phyloP scores from a whole-genome alignment of 1,140 invertebrate species.

The Drosophila arizonae region DNA sequence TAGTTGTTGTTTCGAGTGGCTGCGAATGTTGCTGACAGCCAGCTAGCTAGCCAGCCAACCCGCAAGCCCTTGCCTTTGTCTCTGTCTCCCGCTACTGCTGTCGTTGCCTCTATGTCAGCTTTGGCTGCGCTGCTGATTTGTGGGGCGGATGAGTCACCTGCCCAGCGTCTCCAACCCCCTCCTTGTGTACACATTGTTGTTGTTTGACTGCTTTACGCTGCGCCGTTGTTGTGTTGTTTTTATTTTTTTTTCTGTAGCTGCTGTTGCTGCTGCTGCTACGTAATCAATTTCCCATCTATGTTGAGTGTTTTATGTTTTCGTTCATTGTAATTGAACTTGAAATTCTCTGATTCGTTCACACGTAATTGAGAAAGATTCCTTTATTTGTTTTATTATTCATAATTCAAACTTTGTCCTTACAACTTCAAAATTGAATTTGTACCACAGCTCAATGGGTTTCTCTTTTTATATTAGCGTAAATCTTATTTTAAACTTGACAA shows the following conservation, averaged over 20 bases:
- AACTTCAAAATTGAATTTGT: no score
- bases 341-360: not conserved
- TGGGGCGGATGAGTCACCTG: slow-evolving; percentile 76
- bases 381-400: no score
- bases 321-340: slow-evolving; percentile 35
- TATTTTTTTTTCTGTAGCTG: slow-evolving; percentile 23
- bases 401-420: no score
- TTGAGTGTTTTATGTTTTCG: slow-evolving; percentile 25
- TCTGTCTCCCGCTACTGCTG: slow-evolving; percentile 39
- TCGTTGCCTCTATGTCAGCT: slow-evolving; percentile 32
- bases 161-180: slow-evolving; percentile 56
- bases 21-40: slow-evolving; percentile 19
- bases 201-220: slow-evolving; percentile 58
- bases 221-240: slow-evolving; percentile 45
- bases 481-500: no score
- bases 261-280: slow-evolving; percentile 53
- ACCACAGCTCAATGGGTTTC: no score
- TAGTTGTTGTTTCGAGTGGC: slow-evolving; percentile 15
- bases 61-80: slow-evolving; percentile 15
- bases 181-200: slow-evolving; percentile 52
- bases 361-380: no score
- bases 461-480: no score
- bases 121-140: slow-evolving; percentile 40
- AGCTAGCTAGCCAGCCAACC: slow-evolving; percentile 18
- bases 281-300: slow-evolving; percentile 72